phyloP scores from a whole-genome alignment of 2,113 vertebrate genomes.

The Balaenoptera acutorostrata region DNA sequence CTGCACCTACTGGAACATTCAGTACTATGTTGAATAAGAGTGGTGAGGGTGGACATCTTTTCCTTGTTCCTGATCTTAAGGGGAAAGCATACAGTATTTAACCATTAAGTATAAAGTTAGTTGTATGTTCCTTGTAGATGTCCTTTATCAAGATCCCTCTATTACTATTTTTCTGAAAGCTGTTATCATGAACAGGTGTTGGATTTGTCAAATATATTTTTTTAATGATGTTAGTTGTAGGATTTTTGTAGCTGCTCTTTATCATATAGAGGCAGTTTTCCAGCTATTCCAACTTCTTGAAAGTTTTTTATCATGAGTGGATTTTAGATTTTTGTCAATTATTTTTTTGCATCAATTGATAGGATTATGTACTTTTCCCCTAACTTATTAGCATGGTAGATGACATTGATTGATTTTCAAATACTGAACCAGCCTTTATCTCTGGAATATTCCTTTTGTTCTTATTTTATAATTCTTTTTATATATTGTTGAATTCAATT shows the following conservation, averaged over 20 bases:
- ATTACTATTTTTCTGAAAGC: not conserved
- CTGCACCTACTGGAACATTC: not conserved
- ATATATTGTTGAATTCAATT: not conserved
- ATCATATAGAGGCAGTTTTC: not conserved
- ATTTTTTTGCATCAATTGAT: not conserved
- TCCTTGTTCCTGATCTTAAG: not conserved
- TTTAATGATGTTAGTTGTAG: not conserved
- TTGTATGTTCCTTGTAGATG: not conserved
- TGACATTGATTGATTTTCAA: no score
- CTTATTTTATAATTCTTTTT: no score
- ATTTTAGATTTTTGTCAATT: not conserved
- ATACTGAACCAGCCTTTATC: no score
- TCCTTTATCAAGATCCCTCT: not conserved
- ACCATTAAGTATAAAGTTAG: not conserved
- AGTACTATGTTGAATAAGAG: not conserved
- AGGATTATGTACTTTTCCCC: no score
- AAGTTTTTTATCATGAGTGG: not conserved
- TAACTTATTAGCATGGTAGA: no score
- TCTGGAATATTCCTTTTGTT: no score
- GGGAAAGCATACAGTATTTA: not conserved
- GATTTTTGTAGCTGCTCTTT: not conserved
- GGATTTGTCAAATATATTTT: not conserved
- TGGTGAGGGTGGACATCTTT: not conserved
- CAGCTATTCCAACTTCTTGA: not conserved
- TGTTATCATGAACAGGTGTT: not conserved